Evolutionary conservation across 2,888 invertebrate genomes (phyloP), one percentile per base, ranked within the genome.

Genomic region (Andrena bucephala): DNA sequence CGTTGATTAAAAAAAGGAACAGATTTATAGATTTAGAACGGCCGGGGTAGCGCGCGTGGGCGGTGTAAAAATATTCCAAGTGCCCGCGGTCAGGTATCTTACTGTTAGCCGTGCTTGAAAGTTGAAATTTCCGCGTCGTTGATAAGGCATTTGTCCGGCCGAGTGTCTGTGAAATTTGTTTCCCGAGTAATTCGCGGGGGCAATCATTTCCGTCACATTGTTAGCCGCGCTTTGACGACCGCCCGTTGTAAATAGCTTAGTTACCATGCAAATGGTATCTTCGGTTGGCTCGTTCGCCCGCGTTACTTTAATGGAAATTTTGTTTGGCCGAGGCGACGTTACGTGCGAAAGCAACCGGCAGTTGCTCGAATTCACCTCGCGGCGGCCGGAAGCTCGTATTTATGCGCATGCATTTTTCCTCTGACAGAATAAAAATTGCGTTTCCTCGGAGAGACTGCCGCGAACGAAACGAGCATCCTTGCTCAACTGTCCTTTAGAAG

Each of bases 261-360:
- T 63, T 62, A 52, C 50, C 63, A 52, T 71, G 62, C 71, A 62
- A 71, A 71, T 48, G 2, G 48, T 33, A 50, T 50, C 31, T 59
- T 48, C 16, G 29, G 5, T 29, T 6, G 48, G 24, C 33, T 62
- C 27, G 29, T 1, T 29, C 48, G 50, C 24, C 10, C n/a, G 24
- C 20, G 48, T 10, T 3, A 24, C 24, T 63, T 50, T 52, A 63
- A 60, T 20, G 48, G 29, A 71, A 33, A 62, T 33, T 71, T 52
- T 71, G 33, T 62, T 60, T 31, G 16, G 29, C 16, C 42, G 42
- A 0, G 4, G 42, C 42, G 42, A 42, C 42, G 42, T 16, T 42
- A 42, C 42, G 16, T 4, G 42, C 1, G 42, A 16, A 42, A 16
- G 42, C 42, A 42, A 42, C 42, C 42, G 42, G 13, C 42, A 4